Evolutionary conservation across 1,140 invertebrate species (phyloP).

Genomic region (Matsumurasca onukii): DNA sequence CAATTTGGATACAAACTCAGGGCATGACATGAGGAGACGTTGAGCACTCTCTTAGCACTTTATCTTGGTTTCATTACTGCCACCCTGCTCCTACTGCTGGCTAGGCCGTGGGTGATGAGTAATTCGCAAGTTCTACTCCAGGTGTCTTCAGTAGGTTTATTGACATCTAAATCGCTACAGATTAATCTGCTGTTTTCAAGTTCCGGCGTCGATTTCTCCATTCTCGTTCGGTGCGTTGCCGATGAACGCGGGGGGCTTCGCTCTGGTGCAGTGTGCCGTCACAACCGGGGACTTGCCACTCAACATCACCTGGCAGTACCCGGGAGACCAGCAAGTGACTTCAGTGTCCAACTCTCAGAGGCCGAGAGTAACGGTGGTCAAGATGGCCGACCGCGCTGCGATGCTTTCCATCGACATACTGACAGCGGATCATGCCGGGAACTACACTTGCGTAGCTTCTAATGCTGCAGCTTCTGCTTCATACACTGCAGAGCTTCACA

Average conservation of each 20-base stretch:
- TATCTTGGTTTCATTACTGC: not conserved
- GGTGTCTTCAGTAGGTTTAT: too few relatives aligned
- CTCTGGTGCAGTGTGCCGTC: slow-evolving; percentile 46
- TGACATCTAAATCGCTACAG: too few relatives aligned
- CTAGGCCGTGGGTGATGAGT: slow-evolving; percentile 11
- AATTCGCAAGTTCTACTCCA: too few relatives aligned
- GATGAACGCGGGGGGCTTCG: slow-evolving; percentile 57
- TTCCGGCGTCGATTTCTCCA: slow-evolving; percentile 60
- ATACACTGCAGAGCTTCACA: slow-evolving; percentile 39
- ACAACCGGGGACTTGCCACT: slow-evolving; percentile 49
- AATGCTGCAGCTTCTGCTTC: slow-evolving; percentile 37
- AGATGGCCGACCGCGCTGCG: slow-evolving; percentile 58
- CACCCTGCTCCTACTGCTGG: slow-evolving; percentile 2
- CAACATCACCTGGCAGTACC: slow-evolving; percentile 44
- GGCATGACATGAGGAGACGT: too few relatives aligned
- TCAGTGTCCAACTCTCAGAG: slow-evolving; percentile 44
- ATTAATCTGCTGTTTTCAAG: too few relatives aligned
- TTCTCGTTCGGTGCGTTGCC: slow-evolving; percentile 63
- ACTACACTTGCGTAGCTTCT: slow-evolving; percentile 41
- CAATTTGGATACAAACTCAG: too few relatives aligned
- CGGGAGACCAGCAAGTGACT: slow-evolving; percentile 48
- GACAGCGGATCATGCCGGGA: slow-evolving; percentile 52
- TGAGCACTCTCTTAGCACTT: not conserved
- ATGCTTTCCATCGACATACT: slow-evolving; percentile 69
- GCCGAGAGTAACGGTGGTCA: slow-evolving; percentile 47